A percentile compares a stretch with the other conserved stretches of the same genome.
These are phyloP conservation scores for Tetropium fuscum DNA, from an alignment of 2,888 invertebrate genomes.

Conservation along the genomic window DNA sequence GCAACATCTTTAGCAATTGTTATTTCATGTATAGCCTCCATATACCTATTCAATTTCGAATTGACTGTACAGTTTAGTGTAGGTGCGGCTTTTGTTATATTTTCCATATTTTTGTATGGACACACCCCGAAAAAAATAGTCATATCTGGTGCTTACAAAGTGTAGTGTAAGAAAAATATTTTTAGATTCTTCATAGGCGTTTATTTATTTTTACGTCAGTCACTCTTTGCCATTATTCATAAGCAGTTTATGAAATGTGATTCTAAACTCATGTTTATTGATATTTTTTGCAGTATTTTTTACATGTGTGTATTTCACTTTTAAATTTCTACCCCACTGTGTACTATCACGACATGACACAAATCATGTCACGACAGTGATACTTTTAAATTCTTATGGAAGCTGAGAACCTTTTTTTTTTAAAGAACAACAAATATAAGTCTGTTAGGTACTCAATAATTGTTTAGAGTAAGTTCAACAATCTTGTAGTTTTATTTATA, in stretches of 20 bases:
- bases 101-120: constrained; percentile 94
- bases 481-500: no score
- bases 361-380: no score
- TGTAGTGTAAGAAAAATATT: constrained; percentile 30
- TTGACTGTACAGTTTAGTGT: constrained; percentile 87
- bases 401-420: no score
- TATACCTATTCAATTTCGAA: constrained; percentile 91
- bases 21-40: constrained; percentile 93
- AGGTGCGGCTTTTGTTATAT: constrained; percentile 91
- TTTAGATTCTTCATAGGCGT: constrained; percentile 3
- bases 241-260: constrained; percentile 2
- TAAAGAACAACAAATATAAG: no score
- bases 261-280: neutral
- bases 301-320: neutral
- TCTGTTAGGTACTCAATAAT: no score
- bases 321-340: no score
- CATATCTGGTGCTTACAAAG: constrained; percentile 54
- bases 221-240: constrained; percentile 12
- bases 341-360: no score
- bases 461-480: no score
- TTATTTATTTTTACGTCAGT: neutral
- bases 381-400: no score
- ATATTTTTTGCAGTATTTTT: neutral
- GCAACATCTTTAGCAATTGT: constrained; percentile 98
- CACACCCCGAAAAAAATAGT: constrained; percentile 71